Conservation (phyloP, 2,113 vertebrate species). For the Mesembrinibis cayennensis region DNA sequence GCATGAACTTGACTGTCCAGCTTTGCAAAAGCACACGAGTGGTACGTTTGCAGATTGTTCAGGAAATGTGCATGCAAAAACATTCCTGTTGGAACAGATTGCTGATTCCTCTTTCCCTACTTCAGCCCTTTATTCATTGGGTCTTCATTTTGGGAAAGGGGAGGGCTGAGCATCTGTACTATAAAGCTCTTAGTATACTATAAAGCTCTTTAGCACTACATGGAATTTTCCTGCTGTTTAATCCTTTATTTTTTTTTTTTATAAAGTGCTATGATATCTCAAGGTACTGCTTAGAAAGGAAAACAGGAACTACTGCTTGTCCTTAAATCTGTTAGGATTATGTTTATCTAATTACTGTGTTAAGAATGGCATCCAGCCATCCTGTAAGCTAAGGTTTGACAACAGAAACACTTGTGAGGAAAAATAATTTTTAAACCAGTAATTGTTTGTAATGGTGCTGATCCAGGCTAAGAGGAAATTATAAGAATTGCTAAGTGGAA, state of each 20-base stretch:
- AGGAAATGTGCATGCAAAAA: constrained; percentile 43
- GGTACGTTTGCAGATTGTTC: constrained; percentile 52
- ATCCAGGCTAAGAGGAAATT: background rate
- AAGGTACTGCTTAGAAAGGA: background rate
- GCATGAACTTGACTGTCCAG: background rate
- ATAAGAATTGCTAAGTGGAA: background rate
- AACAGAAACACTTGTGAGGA: background rate
- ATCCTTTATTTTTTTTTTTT: background rate
- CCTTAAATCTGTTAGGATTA: background rate
- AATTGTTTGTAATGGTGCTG: background rate
- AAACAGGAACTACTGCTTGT: background rate
- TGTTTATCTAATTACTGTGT: background rate
- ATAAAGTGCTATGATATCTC: background rate
- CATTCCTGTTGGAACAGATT: constrained; percentile 61
- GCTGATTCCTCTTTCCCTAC: constrained; percentile 10
- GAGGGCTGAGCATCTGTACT: background rate
- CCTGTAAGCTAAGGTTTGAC: background rate
- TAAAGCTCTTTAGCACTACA: background rate
- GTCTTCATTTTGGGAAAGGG: constrained; percentile 29
- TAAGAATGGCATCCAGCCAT: background rate
- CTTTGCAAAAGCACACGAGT: background rate
- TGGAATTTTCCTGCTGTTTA: constrained; percentile 9
- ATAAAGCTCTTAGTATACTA: background rate
- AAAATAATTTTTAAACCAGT: background rate
- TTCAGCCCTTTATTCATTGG: constrained; percentile 46